These are phyloP conservation scores for Euplagia quadripunctaria DNA, from an alignment of 2,888 invertebrate genomes.

Conservation along the genomic window DNA sequence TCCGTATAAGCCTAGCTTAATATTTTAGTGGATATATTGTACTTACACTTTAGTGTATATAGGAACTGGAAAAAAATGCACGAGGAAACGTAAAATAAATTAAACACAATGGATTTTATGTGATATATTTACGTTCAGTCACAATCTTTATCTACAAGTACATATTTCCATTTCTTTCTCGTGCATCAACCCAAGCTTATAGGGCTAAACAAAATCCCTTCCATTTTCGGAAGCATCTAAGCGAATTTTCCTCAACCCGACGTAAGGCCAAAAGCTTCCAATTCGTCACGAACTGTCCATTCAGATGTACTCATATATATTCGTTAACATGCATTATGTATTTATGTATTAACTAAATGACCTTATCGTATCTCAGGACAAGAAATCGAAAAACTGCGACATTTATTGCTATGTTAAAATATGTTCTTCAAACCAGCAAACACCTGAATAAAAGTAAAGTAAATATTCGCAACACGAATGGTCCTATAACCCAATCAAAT, in stretches of 20 bases:
- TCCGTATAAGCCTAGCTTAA: too few relatives aligned
- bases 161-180: conserved; percentile 45
- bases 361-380: background rate
- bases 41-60: too few relatives aligned
- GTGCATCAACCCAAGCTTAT: conserved; percentile 49
- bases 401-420: too few relatives aligned
- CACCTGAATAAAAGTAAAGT: too few relatives aligned
- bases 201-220: conserved; percentile 48
- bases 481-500: too few relatives aligned
- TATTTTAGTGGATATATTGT: too few relatives aligned
- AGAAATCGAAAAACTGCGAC: too few relatives aligned
- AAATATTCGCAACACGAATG: too few relatives aligned
- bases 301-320: conserved; percentile 16
- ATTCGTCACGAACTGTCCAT: conserved; percentile 52
- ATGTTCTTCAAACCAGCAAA: too few relatives aligned
- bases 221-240: conserved; percentile 46
- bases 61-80: too few relatives aligned
- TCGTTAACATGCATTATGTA: conserved; percentile 15
- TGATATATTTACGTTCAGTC: conserved; percentile 11
- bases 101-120: too few relatives aligned
- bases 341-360: background rate
- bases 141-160: conserved; percentile 27
- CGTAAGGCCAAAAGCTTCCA: conserved; percentile 38
- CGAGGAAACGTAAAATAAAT: too few relatives aligned
- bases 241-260: conserved; percentile 44